Evolutionary conservation across 2,113 vertebrate species (phyloP).

Genomic region (Microcebus lehilahytsara): DNA sequence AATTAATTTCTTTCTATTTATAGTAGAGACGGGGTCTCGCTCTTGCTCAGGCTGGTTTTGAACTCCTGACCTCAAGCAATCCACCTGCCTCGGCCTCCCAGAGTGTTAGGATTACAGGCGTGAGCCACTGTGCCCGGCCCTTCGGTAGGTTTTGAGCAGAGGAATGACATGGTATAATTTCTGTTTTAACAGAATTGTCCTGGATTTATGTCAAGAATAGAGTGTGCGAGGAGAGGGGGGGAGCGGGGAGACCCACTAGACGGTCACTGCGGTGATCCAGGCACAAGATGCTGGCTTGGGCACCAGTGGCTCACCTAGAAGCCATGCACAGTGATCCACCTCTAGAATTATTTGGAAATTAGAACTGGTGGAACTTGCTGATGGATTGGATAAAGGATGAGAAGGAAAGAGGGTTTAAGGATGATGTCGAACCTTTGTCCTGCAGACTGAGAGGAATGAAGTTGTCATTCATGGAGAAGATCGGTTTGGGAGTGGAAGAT

Average conservation of each 20-base stretch:
- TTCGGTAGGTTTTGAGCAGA: neutral
- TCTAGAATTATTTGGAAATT: neutral
- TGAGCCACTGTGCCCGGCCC: no score
- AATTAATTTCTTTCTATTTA: no score
- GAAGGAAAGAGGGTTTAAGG: neutral
- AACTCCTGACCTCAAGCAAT: no score
- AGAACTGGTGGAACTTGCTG: neutral
- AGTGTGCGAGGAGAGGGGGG: neutral
- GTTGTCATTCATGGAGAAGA: neutral
- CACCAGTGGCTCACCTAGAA: neutral
- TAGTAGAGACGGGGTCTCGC: no score
- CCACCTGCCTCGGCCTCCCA: no score
- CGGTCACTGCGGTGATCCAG: no score
- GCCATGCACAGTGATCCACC: neutral
- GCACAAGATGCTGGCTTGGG: neutral
- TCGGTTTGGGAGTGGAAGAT: neutral
- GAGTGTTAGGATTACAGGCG: no score
- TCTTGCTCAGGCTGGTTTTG: no score
- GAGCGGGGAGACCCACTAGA: neutral
- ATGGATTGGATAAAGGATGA: neutral
- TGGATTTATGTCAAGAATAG: neutral
- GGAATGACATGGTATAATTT: neutral
- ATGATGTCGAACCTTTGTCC: neutral
- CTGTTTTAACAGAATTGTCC: neutral
- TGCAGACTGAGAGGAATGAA: neutral